Evolutionary conservation across 2,888 invertebrate genomes (phyloP).

Genomic region (Leucoptera coffeella): DNA sequence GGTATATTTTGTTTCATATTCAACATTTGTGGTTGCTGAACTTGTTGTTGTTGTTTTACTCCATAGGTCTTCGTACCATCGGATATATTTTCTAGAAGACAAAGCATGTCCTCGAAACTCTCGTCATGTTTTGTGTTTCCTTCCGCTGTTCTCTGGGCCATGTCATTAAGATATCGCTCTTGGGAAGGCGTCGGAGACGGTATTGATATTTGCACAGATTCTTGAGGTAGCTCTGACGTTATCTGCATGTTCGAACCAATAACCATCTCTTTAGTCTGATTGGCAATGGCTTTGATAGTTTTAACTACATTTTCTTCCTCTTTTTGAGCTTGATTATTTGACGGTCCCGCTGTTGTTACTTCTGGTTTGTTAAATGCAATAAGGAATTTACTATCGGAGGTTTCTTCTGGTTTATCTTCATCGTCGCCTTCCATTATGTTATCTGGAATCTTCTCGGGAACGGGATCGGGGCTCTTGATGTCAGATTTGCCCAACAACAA

Average conservation of each 20-base stretch:
- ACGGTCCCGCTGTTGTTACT: constrained; percentile 12
- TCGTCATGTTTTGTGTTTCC: constrained; percentile 55
- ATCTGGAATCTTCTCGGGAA: constrained; percentile 47
- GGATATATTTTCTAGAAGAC: constrained; percentile 62
- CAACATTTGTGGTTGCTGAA: constrained; percentile 8
- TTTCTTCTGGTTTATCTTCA: constrained; percentile 40
- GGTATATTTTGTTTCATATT: constrained; percentile 11
- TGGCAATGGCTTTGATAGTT: constrained; percentile 49
- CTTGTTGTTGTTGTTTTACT: constrained; percentile 16
- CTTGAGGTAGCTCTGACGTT: constrained; percentile 51
- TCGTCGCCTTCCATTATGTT: constrained; percentile 44
- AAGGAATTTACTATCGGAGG: constrained; percentile 20
- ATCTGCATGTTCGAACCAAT: constrained; percentile 52
- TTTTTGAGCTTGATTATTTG: constrained; percentile 10
- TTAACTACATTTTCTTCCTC: constrained; percentile 36
- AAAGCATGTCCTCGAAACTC: constrained; percentile 62
- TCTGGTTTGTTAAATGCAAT: constrained; percentile 24
- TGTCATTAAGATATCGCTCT: constrained; percentile 58
- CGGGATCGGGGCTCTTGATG: constrained; percentile 42
- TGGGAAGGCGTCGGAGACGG: constrained; percentile 61
- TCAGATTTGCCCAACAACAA: constrained; percentile 38
- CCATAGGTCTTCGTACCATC: constrained; percentile 28
- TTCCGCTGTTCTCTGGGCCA: constrained; percentile 21
- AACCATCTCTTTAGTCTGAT: constrained; percentile 50
- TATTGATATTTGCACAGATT: constrained; percentile 61